Conservation (phyloP, 2,113 vertebrate genomes). For the Diphyllodes magnificus region DNA sequence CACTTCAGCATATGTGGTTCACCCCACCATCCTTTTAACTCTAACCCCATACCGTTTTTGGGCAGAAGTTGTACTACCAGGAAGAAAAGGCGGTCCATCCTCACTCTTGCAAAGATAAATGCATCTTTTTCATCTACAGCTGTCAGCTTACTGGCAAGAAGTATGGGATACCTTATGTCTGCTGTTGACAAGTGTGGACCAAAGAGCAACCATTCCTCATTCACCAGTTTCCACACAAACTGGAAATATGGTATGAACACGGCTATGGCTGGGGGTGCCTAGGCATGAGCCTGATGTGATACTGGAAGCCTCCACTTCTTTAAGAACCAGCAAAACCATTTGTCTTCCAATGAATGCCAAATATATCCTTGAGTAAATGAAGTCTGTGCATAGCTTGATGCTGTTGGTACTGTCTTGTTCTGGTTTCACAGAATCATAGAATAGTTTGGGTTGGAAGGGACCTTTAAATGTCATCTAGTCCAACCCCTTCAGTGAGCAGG, state of each 20-base stretch:
- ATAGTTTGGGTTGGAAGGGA: background rate
- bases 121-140: background rate
- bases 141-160: background rate
- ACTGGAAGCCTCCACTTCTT: background rate
- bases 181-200: background rate
- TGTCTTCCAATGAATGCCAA: background rate
- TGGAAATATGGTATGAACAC: background rate
- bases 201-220: background rate
- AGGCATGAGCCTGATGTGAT: background rate
- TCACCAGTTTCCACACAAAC: background rate
- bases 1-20: background rate
- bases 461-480: background rate
- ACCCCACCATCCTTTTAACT: background rate
- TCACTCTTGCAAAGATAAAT: background rate
- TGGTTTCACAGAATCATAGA: background rate
- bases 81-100: background rate
- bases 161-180: rapidly evolving
- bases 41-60: background rate
- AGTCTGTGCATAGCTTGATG: background rate
- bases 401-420: background rate
- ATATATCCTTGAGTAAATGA: background rate
- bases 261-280: background rate
- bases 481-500: background rate
- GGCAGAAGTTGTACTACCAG: background rate
- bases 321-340: background rate